Evolutionary conservation across 2,113 vertebrate species (phyloP).

Genomic region (Centropus unirufus): DNA sequence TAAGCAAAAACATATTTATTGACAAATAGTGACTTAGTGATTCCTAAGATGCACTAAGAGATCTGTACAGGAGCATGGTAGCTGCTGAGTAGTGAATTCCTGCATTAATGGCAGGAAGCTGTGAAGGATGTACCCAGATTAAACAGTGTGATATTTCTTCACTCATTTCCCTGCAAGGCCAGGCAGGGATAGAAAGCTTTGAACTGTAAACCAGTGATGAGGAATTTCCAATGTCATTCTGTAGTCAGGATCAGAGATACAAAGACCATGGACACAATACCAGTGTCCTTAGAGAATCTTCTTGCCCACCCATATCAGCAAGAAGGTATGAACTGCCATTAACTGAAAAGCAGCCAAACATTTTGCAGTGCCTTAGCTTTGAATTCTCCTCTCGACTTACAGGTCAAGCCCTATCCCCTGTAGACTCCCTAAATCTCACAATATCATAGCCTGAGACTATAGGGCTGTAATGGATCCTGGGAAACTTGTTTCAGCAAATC

Average conservation of each 20-base stretch:
- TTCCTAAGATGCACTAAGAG: background rate
- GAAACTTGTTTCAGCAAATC: background rate
- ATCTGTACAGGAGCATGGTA: background rate
- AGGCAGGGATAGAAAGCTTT: background rate
- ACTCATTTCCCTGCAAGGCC: background rate
- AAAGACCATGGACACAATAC: background rate
- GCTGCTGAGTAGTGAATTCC: background rate
- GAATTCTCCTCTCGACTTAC: background rate
- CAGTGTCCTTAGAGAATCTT: conserved; percentile 20
- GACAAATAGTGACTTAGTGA: background rate
- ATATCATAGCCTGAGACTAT: background rate
- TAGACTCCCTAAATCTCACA: background rate
- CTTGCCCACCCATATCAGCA: conserved; percentile 20
- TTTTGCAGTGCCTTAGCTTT: background rate
- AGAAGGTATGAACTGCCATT: background rate
- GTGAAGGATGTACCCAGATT: background rate
- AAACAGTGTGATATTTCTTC: background rate
- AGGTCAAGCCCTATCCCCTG: background rate
- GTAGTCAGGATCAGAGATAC: background rate
- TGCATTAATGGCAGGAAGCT: background rate
- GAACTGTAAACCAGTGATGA: background rate
- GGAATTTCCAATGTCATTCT: background rate
- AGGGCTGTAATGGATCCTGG: background rate
- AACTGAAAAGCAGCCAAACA: background rate
- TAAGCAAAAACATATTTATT: background rate